Evolutionary conservation across 2,888 invertebrate genomes (phyloP).

Genomic region (Cryptosula pallasiana): DNA sequence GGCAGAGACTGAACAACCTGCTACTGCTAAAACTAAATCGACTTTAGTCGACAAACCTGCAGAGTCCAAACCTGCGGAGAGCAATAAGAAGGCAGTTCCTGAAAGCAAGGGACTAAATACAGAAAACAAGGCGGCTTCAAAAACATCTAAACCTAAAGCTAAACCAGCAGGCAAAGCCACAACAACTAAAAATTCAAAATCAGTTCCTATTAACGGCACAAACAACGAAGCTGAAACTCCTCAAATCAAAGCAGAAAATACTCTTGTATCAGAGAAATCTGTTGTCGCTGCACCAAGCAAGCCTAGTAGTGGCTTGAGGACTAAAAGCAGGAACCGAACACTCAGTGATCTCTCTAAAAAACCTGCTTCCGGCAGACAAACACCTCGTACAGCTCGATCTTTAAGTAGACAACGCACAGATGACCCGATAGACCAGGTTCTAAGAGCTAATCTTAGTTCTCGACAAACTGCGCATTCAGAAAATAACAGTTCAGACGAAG

Average conservation of each 20-base stretch:
- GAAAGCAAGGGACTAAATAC: no score
- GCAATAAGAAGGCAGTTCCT: no score
- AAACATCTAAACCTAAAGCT: no score
- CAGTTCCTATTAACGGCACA: no score
- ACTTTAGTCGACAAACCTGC: no score
- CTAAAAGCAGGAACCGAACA: background rate
- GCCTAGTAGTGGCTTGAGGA: background rate
- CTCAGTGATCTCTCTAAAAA: background rate
- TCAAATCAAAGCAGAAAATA: background rate
- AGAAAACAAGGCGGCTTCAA: no score
- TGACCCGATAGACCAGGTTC: constrained; percentile 12
- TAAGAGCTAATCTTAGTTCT: background rate
- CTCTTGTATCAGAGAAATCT: background rate
- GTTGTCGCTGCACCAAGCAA: background rate
- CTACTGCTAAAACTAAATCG: no score
- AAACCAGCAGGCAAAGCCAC: no score
- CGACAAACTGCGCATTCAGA: background rate
- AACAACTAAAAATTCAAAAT: no score
- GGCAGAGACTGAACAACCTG: no score
- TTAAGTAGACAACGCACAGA: background rate
- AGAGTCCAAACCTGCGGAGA: no score
- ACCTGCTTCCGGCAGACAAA: background rate
- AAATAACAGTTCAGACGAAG: background rate
- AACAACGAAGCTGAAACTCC: no score
- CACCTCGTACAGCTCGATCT: background rate